Percentiles rank a stretch among this genome's conserved stretches.
Evolutionary conservation across 2,888 invertebrate genomes (phyloP).

Genomic region (Amiota communis): DNA sequence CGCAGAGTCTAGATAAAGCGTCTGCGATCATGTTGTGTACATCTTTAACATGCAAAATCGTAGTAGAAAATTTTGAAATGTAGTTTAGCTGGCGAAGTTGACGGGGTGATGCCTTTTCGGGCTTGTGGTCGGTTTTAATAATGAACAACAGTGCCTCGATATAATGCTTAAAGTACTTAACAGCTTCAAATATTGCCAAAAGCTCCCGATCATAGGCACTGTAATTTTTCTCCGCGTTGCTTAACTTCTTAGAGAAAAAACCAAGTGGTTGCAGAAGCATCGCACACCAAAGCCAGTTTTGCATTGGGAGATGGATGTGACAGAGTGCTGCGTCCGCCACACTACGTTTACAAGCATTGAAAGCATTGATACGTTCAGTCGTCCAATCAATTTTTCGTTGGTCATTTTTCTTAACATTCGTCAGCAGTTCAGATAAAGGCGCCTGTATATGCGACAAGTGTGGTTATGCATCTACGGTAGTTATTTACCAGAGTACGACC

Average conservation of each 20-base stretch:
- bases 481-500: background rate
- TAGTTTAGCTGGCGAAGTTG: too few relatives aligned
- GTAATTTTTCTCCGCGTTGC: too few relatives aligned
- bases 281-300: background rate
- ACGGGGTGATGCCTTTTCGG: background rate
- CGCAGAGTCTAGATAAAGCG: too few relatives aligned
- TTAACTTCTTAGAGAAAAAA: slow-evolving; percentile 30
- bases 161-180: background rate
- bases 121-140: background rate
- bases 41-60: too few relatives aligned
- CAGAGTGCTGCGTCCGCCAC: background rate
- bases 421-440: background rate
- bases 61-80: too few relatives aligned
- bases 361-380: too few relatives aligned
- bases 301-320: background rate
- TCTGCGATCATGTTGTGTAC: too few relatives aligned
- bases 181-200: too few relatives aligned
- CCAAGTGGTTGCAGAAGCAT: slow-evolving; percentile 16
- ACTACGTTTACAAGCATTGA: background rate
- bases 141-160: background rate
- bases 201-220: too few relatives aligned
- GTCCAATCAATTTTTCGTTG: background rate
- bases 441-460: too few relatives aligned
- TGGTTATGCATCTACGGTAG: background rate
- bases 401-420: background rate